These are phyloP conservation scores for Rhinatrema bivittatum DNA, from an alignment of 2,797 vertebrate species.

Conservation along the genomic window DNA sequence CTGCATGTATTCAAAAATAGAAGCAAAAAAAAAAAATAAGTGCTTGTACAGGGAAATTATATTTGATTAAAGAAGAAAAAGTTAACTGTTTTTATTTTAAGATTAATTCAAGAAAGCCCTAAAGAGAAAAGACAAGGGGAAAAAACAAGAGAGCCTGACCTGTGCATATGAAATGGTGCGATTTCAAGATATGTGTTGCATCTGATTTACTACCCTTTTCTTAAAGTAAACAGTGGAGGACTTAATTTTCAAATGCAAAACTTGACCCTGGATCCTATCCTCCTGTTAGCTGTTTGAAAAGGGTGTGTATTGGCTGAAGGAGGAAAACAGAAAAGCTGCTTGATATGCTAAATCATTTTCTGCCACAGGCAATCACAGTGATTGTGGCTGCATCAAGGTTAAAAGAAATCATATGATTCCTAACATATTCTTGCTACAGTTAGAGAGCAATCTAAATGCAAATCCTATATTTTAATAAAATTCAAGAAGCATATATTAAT, in stretches of 20 bases:
- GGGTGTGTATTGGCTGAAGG: background rate
- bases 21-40: too few species aligned
- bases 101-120: too few species aligned
- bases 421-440: background rate
- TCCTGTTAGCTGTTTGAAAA: background rate
- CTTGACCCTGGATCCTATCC: background rate
- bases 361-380: constrained; percentile 3
- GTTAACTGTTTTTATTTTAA: too few species aligned
- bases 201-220: too few species aligned
- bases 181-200: too few species aligned
- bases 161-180: too few species aligned
- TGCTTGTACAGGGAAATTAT: too few species aligned
- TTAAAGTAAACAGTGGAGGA: too few species aligned
- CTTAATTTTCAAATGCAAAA: background rate
- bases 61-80: too few species aligned
- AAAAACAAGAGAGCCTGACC: too few species aligned
- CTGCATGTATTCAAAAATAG: too few species aligned
- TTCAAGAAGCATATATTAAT: constrained; percentile 13
- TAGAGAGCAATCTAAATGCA: constrained; percentile 39
- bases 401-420: constrained; percentile 18
- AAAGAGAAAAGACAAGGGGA: too few species aligned
- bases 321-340: background rate
- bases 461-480: constrained; percentile 38
- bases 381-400: constrained; percentile 9
- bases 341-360: constrained; percentile 12